Percentiles rank a stretch among this genome's conserved stretches.
Evolutionary conservation across 2,888 invertebrate genomes (phyloP).

Genomic region (Nemapogon koenigi): DNA sequence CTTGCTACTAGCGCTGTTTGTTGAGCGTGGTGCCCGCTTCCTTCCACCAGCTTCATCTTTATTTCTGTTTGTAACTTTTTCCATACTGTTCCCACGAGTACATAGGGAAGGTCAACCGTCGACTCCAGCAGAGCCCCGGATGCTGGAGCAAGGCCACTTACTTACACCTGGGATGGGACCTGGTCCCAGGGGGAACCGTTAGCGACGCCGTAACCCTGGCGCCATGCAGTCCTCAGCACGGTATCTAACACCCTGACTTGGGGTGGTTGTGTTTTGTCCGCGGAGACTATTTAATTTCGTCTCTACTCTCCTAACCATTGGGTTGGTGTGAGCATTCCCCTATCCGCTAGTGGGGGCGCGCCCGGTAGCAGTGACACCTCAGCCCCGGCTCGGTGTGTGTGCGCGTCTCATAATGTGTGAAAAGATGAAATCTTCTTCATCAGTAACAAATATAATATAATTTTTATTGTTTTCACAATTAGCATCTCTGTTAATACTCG

Average conservation of each 20-base stretch:
- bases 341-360: background rate
- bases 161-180: background rate
- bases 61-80: background rate
- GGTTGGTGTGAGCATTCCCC: background rate
- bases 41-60: background rate
- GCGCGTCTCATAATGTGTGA: no score
- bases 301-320: background rate
- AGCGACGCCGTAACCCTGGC: background rate
- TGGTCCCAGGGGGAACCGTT: background rate
- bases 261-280: no score
- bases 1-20: background rate
- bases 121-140: background rate
- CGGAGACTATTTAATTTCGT: no score
- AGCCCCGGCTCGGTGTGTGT: background rate
- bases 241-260: no score
- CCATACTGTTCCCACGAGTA: background rate
- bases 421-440: no score
- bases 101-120: background rate
- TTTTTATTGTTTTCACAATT: no score
- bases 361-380: background rate
- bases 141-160: background rate
- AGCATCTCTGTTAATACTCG: no score
- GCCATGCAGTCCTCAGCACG: background rate
- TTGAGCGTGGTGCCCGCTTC: constrained; percentile 1
- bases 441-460: no score